phyloP scores from a whole-genome alignment of 1,140 invertebrate genomes.

The Ladona fulva region DNA sequence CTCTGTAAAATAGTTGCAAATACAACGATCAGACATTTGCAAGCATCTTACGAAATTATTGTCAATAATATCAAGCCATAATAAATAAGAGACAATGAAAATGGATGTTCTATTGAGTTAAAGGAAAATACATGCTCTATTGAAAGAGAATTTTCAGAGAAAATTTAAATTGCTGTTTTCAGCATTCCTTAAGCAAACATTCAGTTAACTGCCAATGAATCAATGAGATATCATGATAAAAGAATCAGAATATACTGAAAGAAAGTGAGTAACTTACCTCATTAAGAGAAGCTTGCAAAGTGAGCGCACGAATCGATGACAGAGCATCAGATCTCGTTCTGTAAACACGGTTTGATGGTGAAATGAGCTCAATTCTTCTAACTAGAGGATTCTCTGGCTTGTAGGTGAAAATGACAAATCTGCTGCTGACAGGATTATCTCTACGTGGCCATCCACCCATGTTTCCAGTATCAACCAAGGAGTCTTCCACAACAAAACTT shows the following conservation, averaged over 20 bases:
- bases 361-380: slow-evolving; percentile 36
- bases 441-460: neutral
- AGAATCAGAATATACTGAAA: slow-evolving; percentile 14
- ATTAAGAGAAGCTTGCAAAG: slow-evolving; percentile 39
- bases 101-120: too few relatives aligned
- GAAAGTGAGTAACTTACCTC: slow-evolving; percentile 35
- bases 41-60: too few relatives aligned
- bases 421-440: slow-evolving; percentile 14
- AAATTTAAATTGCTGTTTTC: too few relatives aligned
- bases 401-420: slow-evolving; percentile 40
- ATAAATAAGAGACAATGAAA: too few relatives aligned
- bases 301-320: slow-evolving; percentile 41
- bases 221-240: neutral
- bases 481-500: slow-evolving; percentile 39
- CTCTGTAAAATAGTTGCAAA: slow-evolving; percentile 31
- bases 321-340: slow-evolving; percentile 36
- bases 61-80: too few relatives aligned
- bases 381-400: slow-evolving; percentile 40
- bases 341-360: slow-evolving; percentile 38
- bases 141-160: too few relatives aligned
- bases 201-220: too few relatives aligned
- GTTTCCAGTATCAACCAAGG: slow-evolving; percentile 36
- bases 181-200: too few relatives aligned
- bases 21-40: too few relatives aligned
- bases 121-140: too few relatives aligned